Base-by-base conservation (phyloP, 2,113 vertebrate species). In the Microcebus lehilahytsara region DNA sequence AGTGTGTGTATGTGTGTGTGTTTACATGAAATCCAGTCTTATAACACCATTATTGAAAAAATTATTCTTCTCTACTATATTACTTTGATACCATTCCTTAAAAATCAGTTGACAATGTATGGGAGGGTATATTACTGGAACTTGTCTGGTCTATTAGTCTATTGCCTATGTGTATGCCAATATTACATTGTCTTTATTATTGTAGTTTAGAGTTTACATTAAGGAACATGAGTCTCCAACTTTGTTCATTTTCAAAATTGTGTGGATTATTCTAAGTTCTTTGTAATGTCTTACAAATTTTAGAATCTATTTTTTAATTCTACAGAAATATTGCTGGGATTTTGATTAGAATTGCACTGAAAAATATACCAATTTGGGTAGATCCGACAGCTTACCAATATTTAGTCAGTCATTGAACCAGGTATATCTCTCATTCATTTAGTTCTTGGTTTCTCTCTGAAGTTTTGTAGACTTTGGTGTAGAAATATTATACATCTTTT, bases 1-100 rank as follows among this genome's bases (percentile, higher is more conserved):
- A 58, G 32, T 32, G 3, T 67, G 9, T 40, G 9, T 23, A 4
- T 42, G 19, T 53, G 4, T 30, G 5, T 40, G 0, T n/a, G 9
- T 74, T 20, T 90, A n/a, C 17, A 60, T 71, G 34, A 56, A 22
- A 75, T 74, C 5, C 10, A 34, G 0, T 34, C 14, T 60, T 49
- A 40, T 9, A 56, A 60, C 2, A 75, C 4, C 0, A 34, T 7
- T 66, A 7, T n/a, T 67, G 30, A 60, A 32, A 77, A 53, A 27
- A 12, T 37, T 32, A 78, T 77, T 67, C 17, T 69, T 62, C 58
- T 20, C 5, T 7, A 30, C 0, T 80, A 66, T 25, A 42, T 90
- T 66, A 75, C 13, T 16, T 80, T 51, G 6, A 9, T 2, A 66
- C 2, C 6, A 60, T 80, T 17, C 12, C 11, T 32, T 79, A 12